These are phyloP conservation scores for Ommatoiulus sabulosus DNA, from an alignment of 2,888 invertebrate genomes.

Conservation along the genomic window DNA sequence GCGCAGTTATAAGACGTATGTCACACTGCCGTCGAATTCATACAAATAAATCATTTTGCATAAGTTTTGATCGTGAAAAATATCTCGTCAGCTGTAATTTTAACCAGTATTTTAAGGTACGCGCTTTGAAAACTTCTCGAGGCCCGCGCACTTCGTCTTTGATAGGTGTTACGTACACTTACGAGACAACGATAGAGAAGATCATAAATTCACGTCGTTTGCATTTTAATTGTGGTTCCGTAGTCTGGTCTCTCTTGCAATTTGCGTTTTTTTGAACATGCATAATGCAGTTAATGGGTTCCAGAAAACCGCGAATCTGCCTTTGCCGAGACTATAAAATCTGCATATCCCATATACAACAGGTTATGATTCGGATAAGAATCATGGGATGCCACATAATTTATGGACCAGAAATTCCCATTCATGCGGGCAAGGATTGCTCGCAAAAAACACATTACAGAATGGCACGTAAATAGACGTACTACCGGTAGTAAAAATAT, in stretches of 20 bases:
- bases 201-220: constrained; percentile 37
- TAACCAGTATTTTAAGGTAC: background rate
- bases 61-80: no score
- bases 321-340: constrained; percentile 38
- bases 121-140: background rate
- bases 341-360: constrained; percentile 47
- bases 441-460: constrained; percentile 1
- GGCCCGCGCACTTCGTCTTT: background rate
- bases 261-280: constrained; percentile 8
- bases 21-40: no score
- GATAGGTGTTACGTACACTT: background rate
- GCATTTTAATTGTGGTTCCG: constrained; percentile 41
- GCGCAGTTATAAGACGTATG: no score
- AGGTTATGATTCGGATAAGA: constrained; percentile 45
- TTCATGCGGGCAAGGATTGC: background rate
- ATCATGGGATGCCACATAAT: constrained; percentile 47
- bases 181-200: background rate
- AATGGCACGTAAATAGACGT: constrained; percentile 22
- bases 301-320: constrained; percentile 33
- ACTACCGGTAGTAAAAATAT: constrained; percentile 39
- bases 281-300: constrained; percentile 37
- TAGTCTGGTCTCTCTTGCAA: background rate
- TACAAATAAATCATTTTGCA: no score
- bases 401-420: constrained; percentile 33
- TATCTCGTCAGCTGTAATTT: background rate